Percentiles rank a stretch among this genome's conserved stretches.
Conservation (phyloP, 2,113 vertebrate genomes). For the crab-eating macaque (Macaca fascicularis) region DNA sequence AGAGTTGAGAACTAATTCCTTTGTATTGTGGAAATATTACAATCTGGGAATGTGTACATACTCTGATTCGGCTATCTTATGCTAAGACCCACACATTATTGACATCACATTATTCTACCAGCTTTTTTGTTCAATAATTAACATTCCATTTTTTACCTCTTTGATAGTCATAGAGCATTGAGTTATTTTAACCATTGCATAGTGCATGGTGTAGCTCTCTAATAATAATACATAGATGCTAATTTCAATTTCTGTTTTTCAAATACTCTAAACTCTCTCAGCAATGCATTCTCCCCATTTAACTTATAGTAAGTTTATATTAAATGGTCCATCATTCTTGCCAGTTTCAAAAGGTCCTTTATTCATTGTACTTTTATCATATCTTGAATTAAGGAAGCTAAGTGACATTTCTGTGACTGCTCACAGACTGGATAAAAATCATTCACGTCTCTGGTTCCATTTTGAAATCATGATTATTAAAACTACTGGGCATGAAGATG, state of each 20-base stretch:
- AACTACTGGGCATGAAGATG: neutral
- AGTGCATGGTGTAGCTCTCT: neutral
- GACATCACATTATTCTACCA: neutral
- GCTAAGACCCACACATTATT: neutral
- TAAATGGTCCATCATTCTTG: neutral
- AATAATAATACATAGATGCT: neutral
- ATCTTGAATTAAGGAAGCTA: neutral
- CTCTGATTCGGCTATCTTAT: neutral
- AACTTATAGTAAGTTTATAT: neutral
- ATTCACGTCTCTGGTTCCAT: neutral
- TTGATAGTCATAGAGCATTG: neutral
- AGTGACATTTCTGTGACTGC: neutral
- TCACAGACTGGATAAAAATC: neutral
- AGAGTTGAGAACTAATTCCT: neutral
- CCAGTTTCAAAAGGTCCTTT: neutral
- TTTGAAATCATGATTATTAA: constrained; percentile 24
- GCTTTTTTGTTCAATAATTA: neutral
- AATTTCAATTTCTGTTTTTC: neutral
- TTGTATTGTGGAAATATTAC: neutral
- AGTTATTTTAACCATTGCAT: neutral
- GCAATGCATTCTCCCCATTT: neutral
- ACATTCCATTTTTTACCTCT: neutral
- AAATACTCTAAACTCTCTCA: neutral
- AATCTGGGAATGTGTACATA: neutral
- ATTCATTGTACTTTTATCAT: neutral